phyloP scores from a whole-genome alignment of 2,888 invertebrate species.

The Drosophila vallismaia region DNA sequence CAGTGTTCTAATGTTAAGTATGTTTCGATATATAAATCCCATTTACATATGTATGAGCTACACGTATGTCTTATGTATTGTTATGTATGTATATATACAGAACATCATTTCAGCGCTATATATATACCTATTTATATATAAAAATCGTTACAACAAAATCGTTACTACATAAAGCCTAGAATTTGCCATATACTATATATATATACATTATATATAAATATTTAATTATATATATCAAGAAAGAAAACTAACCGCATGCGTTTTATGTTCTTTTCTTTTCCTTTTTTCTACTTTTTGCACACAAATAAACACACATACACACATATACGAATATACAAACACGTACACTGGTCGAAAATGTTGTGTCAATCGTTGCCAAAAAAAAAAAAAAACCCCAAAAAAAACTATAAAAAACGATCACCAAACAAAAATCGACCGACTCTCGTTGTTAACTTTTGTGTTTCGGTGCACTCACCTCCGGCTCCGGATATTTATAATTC shows the following conservation, averaged over 20 bases:
- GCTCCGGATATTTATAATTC: conserved; percentile 45
- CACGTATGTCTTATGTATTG: conserved; percentile 79
- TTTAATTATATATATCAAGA: conserved; percentile 60
- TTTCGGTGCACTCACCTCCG: conserved; percentile 42
- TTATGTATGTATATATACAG: conserved; percentile 69
- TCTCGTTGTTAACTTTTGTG: conserved; percentile 48
- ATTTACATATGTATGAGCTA: conserved; percentile 60
- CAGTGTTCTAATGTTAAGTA: conserved; percentile 77
- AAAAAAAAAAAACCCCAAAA: conserved; percentile 27
- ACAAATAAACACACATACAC: conserved; percentile 61
- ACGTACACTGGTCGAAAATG: conserved; percentile 67
- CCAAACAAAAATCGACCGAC: conserved; percentile 46
- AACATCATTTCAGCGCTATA: conserved; percentile 69
- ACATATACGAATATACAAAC: conserved; percentile 49
- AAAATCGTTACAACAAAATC: conserved; percentile 30
- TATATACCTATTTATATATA: conserved; percentile 35
- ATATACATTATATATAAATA: conserved; percentile 66
- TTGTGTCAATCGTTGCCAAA: conserved; percentile 76
- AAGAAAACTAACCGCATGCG: conserved; percentile 83
- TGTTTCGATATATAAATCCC: conserved; percentile 60
- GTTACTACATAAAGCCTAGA: conserved; percentile 72
- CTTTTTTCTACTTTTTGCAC: conserved; percentile 82
- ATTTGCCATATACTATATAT: conserved; percentile 59
- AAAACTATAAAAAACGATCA: conserved; percentile 43
- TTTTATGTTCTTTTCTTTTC: conserved; percentile 83